Percentiles rank a stretch among this genome's conserved stretches.
phyloP scores from a whole-genome alignment of 1,140 invertebrate species.

The Chironomus tepperi region DNA sequence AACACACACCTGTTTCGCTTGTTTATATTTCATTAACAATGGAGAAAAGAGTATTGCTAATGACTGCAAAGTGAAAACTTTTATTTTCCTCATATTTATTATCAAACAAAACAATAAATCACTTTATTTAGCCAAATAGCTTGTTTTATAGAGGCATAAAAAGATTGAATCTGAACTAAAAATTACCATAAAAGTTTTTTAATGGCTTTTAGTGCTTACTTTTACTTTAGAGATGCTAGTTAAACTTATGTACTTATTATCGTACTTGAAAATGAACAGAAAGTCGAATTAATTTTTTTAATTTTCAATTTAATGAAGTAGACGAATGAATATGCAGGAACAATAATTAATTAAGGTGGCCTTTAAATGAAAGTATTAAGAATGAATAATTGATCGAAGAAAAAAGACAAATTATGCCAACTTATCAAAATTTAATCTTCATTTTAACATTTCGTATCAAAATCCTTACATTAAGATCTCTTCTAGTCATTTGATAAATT shows the following conservation, averaged over 20 bases:
- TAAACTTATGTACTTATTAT: neutral
- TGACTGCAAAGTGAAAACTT: no score
- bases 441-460: no score
- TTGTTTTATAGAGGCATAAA: no score
- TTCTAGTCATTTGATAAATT: no score
- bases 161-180: neutral
- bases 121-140: no score
- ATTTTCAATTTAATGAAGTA: neutral
- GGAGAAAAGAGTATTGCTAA: no score
- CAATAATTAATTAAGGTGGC: slow-evolving; percentile 11
- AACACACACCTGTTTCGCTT: no score
- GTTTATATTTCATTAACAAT: no score
- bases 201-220: neutral
- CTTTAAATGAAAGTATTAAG: neutral
- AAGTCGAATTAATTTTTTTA: neutral
- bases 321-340: neutral
- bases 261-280: neutral
- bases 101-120: no score
- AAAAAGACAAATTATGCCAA: neutral
- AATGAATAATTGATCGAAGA: neutral
- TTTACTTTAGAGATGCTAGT: neutral
- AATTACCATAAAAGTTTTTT: neutral
- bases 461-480: no score
- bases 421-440: neutral
- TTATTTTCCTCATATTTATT: no score